A percentile compares a stretch with the other conserved stretches of the same genome.
These are phyloP conservation scores for Tetramorium alpestre DNA, from an alignment of 1,140 invertebrate genomes.

Conservation along the genomic window DNA sequence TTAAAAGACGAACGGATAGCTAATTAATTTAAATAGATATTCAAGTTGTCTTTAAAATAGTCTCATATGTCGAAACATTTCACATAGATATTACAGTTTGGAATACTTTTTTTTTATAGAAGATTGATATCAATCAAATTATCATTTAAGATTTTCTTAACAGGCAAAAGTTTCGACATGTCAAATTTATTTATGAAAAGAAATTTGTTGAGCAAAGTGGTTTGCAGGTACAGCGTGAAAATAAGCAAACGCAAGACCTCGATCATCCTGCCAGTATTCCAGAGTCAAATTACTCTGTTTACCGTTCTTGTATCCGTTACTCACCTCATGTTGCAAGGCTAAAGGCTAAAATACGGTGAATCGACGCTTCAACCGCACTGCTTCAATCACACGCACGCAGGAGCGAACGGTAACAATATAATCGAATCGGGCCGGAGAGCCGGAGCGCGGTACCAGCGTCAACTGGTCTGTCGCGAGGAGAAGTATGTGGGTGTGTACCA, in stretches of 20 bases:
- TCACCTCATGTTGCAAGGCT: slow-evolving; percentile 16
- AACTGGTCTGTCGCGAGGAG: neutral
- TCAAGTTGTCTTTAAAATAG: slow-evolving; percentile 3
- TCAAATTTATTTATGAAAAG: neutral
- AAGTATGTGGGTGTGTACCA: slow-evolving; percentile 45
- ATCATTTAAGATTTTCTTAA: neutral
- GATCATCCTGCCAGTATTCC: neutral
- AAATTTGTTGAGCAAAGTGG: neutral
- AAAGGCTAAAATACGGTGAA: neutral
- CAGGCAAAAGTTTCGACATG: neutral
- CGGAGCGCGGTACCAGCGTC: neutral
- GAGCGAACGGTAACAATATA: neutral
- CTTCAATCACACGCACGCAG: neutral
- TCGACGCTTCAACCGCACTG: neutral
- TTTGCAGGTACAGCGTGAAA: neutral
- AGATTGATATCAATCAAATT: neutral
- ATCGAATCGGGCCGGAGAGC: neutral
- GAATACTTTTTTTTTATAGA: neutral
- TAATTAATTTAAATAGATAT: neutral
- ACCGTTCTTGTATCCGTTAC: neutral
- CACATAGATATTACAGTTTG: neutral
- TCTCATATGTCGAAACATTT: neutral
- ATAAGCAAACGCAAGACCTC: neutral
- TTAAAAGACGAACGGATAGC: neutral
- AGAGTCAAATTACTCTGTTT: neutral